phyloP scores from a whole-genome alignment of 2,797 vertebrate genomes.

The Astyanax mexicanus region DNA sequence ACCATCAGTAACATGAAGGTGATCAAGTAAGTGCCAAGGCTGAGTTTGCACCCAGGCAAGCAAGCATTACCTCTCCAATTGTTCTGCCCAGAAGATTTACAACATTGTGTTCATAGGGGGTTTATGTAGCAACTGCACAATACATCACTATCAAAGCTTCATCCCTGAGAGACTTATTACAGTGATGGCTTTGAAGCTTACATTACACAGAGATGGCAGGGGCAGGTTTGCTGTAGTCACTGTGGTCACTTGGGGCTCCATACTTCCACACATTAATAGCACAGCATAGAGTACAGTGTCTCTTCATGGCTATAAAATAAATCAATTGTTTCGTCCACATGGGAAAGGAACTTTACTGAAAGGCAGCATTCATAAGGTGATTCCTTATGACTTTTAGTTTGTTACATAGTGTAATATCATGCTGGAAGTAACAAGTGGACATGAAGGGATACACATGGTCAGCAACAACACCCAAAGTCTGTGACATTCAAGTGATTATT shows the following conservation, averaged over 20 bases:
- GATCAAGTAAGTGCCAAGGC: conserved; percentile 17
- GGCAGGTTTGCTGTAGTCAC: conserved; percentile 5
- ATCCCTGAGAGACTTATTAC: conserved; percentile 46
- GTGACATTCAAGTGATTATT: no score
- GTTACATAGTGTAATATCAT: no score
- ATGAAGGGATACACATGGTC: no score
- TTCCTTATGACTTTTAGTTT: no score
- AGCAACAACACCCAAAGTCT: no score
- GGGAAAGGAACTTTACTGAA: not conserved
- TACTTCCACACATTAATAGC: not conserved
- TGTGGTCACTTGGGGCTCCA: not conserved
- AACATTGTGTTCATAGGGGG: conserved; percentile 27
- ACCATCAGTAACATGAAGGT: not conserved
- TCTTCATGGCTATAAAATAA: no score
- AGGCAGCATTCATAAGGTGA: no score
- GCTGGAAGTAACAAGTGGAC: no score
- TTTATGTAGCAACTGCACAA: conserved; percentile 57
- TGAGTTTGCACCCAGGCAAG: not conserved
- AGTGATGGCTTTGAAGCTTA: conserved; percentile 18
- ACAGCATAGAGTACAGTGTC: not conserved
- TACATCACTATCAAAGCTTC: conserved; percentile 60
- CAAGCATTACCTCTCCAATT: conserved; percentile 17
- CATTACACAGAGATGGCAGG: not conserved
- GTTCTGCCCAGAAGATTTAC: conserved; percentile 21
- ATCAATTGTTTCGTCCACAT: not conserved